phyloP scores from a whole-genome alignment of 2,113 vertebrate genomes.

The Todiramphus chloris region DNA sequence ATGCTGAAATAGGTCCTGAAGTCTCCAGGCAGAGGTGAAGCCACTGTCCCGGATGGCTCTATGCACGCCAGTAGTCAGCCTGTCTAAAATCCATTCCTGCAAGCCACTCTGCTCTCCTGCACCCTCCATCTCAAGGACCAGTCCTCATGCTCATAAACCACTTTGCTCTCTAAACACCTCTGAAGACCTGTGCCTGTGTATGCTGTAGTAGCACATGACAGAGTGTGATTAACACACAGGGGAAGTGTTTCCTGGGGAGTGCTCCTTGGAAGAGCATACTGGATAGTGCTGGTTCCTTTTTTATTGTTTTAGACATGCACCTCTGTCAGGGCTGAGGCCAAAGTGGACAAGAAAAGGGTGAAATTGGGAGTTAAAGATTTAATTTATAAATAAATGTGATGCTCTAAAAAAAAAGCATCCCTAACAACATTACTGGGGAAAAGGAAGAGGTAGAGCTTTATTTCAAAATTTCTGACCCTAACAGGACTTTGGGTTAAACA shows the following conservation, averaged over 20 bases:
- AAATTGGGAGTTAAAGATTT: not conserved
- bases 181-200: not conserved
- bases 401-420: not conserved
- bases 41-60: not conserved
- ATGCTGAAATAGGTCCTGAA: not conserved
- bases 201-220: not conserved
- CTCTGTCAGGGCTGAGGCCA: not conserved
- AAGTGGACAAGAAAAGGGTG: not conserved
- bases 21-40: not conserved
- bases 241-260: not conserved
- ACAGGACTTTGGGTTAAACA: not conserved
- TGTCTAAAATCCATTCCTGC: not conserved
- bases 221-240: fast-evolving
- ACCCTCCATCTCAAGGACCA: fast-evolving
- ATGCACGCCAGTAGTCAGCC: not conserved
- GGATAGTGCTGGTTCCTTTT: not conserved
- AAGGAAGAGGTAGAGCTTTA: not conserved
- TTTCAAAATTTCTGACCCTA: not conserved
- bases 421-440: not conserved
- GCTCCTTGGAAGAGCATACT: not conserved
- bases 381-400: not conserved
- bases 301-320: not conserved
- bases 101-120: fast-evolving
- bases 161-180: not conserved
- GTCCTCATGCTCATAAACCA: not conserved